These are phyloP conservation scores for Epinotia demarniana DNA, from an alignment of 2,888 invertebrate genomes.

Conservation along the genomic window DNA sequence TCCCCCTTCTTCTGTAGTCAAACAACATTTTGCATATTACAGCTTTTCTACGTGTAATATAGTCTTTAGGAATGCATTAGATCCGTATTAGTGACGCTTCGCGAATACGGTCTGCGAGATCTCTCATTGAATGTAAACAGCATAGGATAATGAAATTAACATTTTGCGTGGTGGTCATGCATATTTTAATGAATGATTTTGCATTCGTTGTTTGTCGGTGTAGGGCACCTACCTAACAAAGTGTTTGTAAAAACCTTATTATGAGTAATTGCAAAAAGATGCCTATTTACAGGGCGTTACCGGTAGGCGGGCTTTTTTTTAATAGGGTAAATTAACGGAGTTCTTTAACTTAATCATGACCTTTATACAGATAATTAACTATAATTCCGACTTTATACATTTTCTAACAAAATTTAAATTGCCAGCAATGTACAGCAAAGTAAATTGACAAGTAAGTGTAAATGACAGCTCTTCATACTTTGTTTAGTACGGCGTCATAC, in stretches of 20 bases:
- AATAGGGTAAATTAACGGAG: no score
- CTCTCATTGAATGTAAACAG: conserved; percentile 27
- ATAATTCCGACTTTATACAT: no score
- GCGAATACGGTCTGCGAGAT: conserved; percentile 2
- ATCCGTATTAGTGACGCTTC: conserved; percentile 13
- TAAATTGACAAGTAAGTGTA: no score
- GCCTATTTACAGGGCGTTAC: no score
- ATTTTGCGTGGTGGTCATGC: conserved; percentile 10
- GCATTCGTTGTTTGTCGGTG: not conserved
- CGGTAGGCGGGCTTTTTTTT: no score
- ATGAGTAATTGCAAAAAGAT: not conserved
- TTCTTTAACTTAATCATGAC: no score
- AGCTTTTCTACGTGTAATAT: conserved; percentile 47
- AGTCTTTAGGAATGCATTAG: conserved; percentile 35
- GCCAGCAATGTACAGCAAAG: no score
- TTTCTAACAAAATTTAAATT: no score
- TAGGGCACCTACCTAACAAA: not conserved
- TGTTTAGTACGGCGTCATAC: no score
- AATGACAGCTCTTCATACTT: no score
- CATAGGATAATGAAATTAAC: conserved; percentile 5
- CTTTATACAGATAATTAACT: no score
- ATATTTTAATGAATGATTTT: not conserved
- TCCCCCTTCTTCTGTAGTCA: conserved; percentile 61
- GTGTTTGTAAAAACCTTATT: not conserved
- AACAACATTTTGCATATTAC: conserved; percentile 59